Evolutionary conservation across 2,797 vertebrate genomes (phyloP).

Genomic region (Lindbergichthys nudifrons): DNA sequence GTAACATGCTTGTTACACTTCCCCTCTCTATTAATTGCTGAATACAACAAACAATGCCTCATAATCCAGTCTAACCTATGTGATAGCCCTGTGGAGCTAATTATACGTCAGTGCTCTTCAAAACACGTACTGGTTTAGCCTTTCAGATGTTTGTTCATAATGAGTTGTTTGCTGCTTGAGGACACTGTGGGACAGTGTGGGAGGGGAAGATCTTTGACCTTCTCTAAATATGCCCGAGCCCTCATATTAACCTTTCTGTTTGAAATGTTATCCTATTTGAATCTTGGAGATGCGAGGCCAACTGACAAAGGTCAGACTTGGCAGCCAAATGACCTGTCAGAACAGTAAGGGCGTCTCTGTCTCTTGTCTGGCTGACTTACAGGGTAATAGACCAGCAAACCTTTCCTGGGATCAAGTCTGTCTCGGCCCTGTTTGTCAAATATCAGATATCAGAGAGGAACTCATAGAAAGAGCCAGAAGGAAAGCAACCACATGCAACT

Average conservation of each 20-base stretch:
- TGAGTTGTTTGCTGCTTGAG: conserved; percentile 43
- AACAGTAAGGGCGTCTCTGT: conserved; percentile 44
- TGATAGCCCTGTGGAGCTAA: conserved; percentile 22
- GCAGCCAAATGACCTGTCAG: conserved; percentile 67
- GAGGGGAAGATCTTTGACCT: conserved; percentile 71
- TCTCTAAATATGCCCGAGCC: conserved; percentile 60
- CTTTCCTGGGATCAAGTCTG: conserved; percentile 32
- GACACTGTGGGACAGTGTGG: neutral
- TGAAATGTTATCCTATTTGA: conserved; percentile 78
- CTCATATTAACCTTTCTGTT: conserved; percentile 83
- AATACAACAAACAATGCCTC: conserved; percentile 2
- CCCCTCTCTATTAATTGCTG: neutral
- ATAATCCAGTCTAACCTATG: conserved; percentile 9
- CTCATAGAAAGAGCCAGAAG: neutral
- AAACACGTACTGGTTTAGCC: conserved; percentile 15
- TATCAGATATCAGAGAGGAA: neutral
- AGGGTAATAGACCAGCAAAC: conserved; percentile 42
- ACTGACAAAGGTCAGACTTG: conserved; percentile 78
- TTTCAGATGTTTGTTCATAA: conserved; percentile 11
- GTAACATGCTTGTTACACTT: conserved; percentile 7
- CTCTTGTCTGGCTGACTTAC: conserved; percentile 4
- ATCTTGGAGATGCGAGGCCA: conserved; percentile 53
- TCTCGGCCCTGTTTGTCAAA: conserved; percentile 2
- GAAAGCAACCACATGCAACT: conserved; percentile 25
- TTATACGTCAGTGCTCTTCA: conserved; percentile 31